These are phyloP conservation scores for Stichodactyla mertensii DNA, from an alignment of 64 coral and sea anemone genomes.

Conservation along the genomic window DNA sequence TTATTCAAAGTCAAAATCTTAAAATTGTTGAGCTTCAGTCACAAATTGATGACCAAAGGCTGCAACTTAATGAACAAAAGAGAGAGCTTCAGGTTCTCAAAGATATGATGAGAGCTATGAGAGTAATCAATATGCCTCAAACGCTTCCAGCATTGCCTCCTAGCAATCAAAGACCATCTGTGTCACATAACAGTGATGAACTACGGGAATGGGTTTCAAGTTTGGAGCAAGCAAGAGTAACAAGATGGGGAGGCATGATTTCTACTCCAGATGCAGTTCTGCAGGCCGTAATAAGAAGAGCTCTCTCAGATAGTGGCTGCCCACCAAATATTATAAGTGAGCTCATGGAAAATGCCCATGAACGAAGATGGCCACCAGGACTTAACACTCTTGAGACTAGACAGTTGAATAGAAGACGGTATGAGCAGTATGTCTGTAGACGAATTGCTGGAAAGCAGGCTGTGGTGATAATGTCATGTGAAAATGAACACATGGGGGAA, in stretches of 20 bases:
- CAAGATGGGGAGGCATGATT: conserved; percentile 94
- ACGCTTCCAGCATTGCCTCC: conserved; percentile 46
- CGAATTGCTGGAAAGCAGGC: conserved; percentile 90
- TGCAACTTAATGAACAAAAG: conserved; percentile 84
- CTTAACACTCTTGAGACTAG: conserved; percentile 89
- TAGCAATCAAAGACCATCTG: not conserved
- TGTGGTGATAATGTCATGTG: conserved; percentile 88
- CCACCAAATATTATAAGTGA: conserved; percentile 81
- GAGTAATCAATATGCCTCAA: conserved; percentile 73
- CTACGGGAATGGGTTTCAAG: conserved; percentile 56
- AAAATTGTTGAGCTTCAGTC: conserved; percentile 79
- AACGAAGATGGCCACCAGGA: conserved; percentile 87
- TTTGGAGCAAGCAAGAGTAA: conserved; percentile 76
- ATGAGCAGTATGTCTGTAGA: conserved; percentile 87
- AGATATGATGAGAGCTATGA: conserved; percentile 86
- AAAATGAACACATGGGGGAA: conserved; percentile 97
- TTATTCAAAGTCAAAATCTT: conserved; percentile 86
- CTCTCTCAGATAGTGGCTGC: conserved; percentile 79
- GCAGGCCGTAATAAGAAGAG: conserved; percentile 76
- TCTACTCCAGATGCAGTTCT: conserved; percentile 90
- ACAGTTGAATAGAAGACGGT: conserved; percentile 75
- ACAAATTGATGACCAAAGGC: conserved; percentile 84
- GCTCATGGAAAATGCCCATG: conserved; percentile 96
- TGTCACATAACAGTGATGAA: conserved; percentile 61
- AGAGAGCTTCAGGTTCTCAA: conserved; percentile 82